phyloP scores from a whole-genome alignment of 2,888 invertebrate genomes.

The Brenthis daphne region DNA sequence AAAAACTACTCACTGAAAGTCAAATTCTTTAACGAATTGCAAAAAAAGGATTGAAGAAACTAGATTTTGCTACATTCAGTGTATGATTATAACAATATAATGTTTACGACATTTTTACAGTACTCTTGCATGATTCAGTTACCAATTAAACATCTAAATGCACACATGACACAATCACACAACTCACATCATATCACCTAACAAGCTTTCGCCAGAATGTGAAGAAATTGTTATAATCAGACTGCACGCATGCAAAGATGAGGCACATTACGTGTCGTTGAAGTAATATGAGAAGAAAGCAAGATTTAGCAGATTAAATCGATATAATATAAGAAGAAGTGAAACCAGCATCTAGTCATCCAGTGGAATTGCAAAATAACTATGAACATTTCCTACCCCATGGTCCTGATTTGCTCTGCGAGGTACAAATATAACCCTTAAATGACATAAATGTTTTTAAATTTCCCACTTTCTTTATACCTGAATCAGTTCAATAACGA shows the following conservation, averaged over 20 bases:
- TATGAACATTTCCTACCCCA: slow-evolving; percentile 38
- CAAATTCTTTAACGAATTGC: too few species aligned
- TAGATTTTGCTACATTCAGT: too few species aligned
- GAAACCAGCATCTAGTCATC: slow-evolving; percentile 38
- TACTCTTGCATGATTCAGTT: neutral
- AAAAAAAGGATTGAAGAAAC: too few species aligned
- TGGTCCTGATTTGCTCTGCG: slow-evolving; percentile 21
- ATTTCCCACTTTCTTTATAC: neutral
- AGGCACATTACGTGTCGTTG: slow-evolving; percentile 44
- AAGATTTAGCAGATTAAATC: slow-evolving; percentile 45
- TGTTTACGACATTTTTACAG: neutral
- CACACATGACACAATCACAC: slow-evolving; percentile 23
- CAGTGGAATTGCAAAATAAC: slow-evolving; percentile 43
- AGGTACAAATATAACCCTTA: neutral
- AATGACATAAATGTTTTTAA: neutral
- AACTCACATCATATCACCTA: slow-evolving; percentile 28
- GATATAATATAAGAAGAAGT: slow-evolving; percentile 46
- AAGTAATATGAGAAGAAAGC: slow-evolving; percentile 48
- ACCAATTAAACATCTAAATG: neutral
- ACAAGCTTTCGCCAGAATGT: slow-evolving; percentile 34
- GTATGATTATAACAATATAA: too few species aligned
- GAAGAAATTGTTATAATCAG: slow-evolving; percentile 33
- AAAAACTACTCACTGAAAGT: too few species aligned
- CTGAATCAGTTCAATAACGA: too few species aligned
- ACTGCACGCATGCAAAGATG: slow-evolving; percentile 43